Conservation (phyloP, 2,888 invertebrate genomes). For the Drepana falcataria region DNA sequence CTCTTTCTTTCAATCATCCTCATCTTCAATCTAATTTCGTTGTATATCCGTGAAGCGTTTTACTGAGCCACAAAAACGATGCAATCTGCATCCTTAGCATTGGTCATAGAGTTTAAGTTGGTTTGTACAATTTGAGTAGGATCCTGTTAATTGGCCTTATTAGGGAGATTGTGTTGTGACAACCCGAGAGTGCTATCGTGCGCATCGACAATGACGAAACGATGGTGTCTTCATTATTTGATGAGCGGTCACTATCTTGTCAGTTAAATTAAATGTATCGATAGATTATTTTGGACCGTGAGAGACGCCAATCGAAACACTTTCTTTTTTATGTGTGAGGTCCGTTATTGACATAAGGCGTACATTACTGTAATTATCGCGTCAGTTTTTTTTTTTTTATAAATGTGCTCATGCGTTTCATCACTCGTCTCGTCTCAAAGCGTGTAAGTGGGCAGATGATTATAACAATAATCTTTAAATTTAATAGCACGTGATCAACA, state of each 20-base stretch:
- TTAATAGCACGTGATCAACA: conserved; percentile 16
- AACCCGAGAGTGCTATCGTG: conserved; percentile 77
- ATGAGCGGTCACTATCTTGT: conserved; percentile 78
- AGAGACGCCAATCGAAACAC: conserved; percentile 65
- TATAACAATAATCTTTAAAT: conserved; percentile 22
- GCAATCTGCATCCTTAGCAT: conserved; percentile 36
- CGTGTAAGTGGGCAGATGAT: conserved; percentile 17
- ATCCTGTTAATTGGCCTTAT: conserved; percentile 77
- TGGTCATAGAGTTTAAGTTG: conserved; percentile 51
- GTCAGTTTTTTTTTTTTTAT: conserved; percentile 34
- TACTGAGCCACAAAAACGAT: conserved; percentile 21
- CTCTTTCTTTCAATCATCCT: conserved; percentile 64
- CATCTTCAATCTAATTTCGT: conserved; percentile 44
- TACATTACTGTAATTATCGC: conserved; percentile 56
- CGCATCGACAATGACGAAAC: conserved; percentile 79
- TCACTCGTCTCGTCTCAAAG: conserved; percentile 12
- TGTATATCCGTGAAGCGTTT: conserved; percentile 43
- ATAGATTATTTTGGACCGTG: conserved; percentile 75
- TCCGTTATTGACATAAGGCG: conserved; percentile 56
- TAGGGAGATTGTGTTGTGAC: conserved; percentile 78
- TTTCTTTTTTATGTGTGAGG: conserved; percentile 64
- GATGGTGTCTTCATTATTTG: conserved; percentile 78
- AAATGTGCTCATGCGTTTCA: conserved; percentile 27
- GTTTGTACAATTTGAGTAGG: conserved; percentile 36
- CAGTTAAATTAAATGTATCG: conserved; percentile 78